Evolutionary conservation across 2,888 invertebrate species (phyloP), one percentile per base, ranked within the genome.

Genomic region (Drosophila subquinaria): DNA sequence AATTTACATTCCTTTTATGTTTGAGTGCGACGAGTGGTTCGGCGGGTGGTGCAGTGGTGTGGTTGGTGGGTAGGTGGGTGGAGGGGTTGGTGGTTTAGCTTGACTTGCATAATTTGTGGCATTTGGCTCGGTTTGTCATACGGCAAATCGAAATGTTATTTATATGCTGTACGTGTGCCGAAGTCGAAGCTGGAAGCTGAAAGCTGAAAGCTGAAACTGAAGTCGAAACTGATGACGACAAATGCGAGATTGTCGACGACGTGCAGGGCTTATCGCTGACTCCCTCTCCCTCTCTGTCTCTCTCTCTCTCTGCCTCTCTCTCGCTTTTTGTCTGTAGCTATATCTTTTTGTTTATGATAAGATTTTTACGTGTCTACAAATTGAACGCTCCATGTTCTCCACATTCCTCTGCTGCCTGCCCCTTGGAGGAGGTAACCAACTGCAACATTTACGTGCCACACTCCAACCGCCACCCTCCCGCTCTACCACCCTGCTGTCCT

Each of bases 111-210:
- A 88, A 88, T 87, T 83, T 84, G 78, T 77, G 81, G 77, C 81
- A 81, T 81, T 73, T 63, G 79, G 84, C 74, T 81, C 70, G 73
- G 82, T 73, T 89, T 84, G 84, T 84, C 84, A 89, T 89, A 84
- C 72, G 72, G 86, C 90, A 89, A 84, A 84, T 84, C 84, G 84
- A 84, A 84, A 89, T 85, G 84, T 89, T 84, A 84, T 84, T 84
- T 84, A 84, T 84, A 88, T 79, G 90, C 86, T 40, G 88, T 88
- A 84, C 84, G 84, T 84, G 84, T 69, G 79, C 72, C 57, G 55
- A 63, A 70, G 69, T 57, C 79, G 56, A 35, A 56, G 45, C 45
- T 56, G 35, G 20, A 45, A 35, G 20, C 36, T n/a, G n/a, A n/a
- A n/a, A n/a, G n/a, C n/a, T n/a, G n/a, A n/a, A n/a, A n/a, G n/a